Percentiles rank a stretch among this genome's conserved stretches.
These are phyloP conservation scores for Serripes groenlandicus DNA, from an alignment of 2,888 invertebrate species.

Conservation along the genomic window DNA sequence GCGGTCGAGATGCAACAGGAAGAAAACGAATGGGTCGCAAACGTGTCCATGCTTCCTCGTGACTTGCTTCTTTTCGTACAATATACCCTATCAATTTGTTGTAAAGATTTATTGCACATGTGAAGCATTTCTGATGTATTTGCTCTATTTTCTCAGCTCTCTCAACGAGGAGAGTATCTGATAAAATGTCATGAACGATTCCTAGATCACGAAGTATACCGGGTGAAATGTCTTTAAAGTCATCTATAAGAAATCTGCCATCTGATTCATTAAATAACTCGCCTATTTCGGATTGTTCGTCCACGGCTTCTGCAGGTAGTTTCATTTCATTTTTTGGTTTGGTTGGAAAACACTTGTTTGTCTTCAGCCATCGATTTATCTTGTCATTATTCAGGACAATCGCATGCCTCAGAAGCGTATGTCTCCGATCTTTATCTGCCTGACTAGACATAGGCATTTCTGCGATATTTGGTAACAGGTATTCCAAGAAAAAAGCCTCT, in stretches of 20 bases:
- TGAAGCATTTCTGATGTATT: conserved; percentile 13
- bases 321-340: conserved; percentile 28
- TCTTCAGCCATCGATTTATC: conserved; percentile 36
- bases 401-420: conserved; percentile 17
- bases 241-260: conserved; percentile 26
- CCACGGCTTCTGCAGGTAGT: conserved; percentile 37
- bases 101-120: conserved; percentile 27
- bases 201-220: conserved; percentile 19
- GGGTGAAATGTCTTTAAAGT: background rate
- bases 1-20: conserved; percentile 18
- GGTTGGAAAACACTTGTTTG: conserved; percentile 48
- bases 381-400: background rate
- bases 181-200: conserved; percentile 13
- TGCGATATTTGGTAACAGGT: conserved; percentile 61
- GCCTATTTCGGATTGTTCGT: conserved; percentile 16
- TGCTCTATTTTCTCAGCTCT: conserved; percentile 10
- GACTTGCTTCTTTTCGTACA: background rate
- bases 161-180: conserved; percentile 13
- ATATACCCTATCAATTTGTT: conserved; percentile 24
- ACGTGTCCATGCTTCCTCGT: background rate
- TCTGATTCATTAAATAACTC: conserved; percentile 26
- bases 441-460: background rate
- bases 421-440: conserved; percentile 3
- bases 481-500: conserved; percentile 48
- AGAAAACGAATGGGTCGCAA: conserved; percentile 8